phyloP scores from a whole-genome alignment of 2,888 invertebrate genomes.

The Rhorus exstirpatorius region DNA sequence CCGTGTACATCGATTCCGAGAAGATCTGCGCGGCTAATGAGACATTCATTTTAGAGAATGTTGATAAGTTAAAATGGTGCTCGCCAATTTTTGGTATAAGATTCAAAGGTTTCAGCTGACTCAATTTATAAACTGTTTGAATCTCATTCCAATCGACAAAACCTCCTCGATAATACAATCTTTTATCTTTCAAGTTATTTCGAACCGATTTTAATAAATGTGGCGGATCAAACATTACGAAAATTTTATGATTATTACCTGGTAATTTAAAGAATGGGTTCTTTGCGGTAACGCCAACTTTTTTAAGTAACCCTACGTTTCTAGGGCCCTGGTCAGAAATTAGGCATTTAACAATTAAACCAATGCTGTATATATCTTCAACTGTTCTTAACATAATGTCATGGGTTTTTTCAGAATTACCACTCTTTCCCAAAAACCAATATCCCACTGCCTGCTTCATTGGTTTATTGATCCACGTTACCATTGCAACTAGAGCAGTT shows the following conservation, averaged over 20 bases:
- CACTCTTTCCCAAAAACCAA: conserved; percentile 29
- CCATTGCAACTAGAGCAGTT: conserved; percentile 35
- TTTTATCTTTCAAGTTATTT: conserved; percentile 31
- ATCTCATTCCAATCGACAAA: conserved; percentile 31
- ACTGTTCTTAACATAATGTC: conserved; percentile 1
- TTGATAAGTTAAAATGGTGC: not conserved
- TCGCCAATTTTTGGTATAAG: conserved; percentile 13
- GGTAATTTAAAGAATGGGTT: conserved; percentile 25
- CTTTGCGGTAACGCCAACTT: not conserved
- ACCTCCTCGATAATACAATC: conserved; percentile 33
- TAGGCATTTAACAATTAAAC: conserved; percentile 19
- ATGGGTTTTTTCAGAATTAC: conserved; percentile 15
- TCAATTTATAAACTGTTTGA: not conserved
- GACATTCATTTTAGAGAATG: conserved; percentile 28
- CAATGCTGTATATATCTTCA: not conserved
- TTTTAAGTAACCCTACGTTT: conserved; percentile 31
- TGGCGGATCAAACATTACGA: conserved; percentile 38
- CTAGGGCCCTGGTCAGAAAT: conserved; percentile 41
- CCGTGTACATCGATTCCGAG: conserved; percentile 49
- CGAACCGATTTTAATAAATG: conserved; percentile 41
- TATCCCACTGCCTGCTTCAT: conserved; percentile 31
- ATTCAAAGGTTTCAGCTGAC: not conserved
- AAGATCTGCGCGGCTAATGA: conserved; percentile 34
- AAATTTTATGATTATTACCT: conserved; percentile 38
- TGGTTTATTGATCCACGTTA: conserved; percentile 40